Percentiles rank a stretch among this genome's conserved stretches.
Evolutionary conservation across 2,888 invertebrate genomes (phyloP).

Genomic region (Eupithecia dodoneata): DNA sequence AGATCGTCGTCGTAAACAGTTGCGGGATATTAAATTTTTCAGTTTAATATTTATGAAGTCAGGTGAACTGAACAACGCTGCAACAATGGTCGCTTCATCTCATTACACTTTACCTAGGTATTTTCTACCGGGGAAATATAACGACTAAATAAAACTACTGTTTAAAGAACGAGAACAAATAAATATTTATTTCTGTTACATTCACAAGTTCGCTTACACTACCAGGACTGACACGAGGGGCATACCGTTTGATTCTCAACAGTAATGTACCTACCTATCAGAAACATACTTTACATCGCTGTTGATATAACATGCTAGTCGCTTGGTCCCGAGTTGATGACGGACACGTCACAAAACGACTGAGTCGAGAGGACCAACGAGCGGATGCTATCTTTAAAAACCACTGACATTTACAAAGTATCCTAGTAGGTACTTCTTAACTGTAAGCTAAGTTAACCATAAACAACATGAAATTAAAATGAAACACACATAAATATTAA

Average conservation of each 20-base stretch:
- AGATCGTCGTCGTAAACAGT: too few relatives aligned
- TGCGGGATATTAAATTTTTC: too few relatives aligned
- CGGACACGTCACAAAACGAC: neutral
- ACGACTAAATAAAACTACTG: slow-evolving; percentile 57
- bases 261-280: slow-evolving; percentile 10
- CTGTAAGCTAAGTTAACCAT: neutral
- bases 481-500: neutral
- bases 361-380: slow-evolving; percentile 48
- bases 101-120: neutral
- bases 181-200: slow-evolving; percentile 72
- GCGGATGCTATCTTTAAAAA: slow-evolving; percentile 10
- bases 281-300: slow-evolving; percentile 18
- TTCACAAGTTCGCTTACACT: slow-evolving; percentile 67
- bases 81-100: too few relatives aligned
- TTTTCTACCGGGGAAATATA: neutral
- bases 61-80: too few relatives aligned
- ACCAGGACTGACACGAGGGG: slow-evolving; percentile 51
- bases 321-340: slow-evolving; percentile 56
- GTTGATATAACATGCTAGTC: slow-evolving; percentile 42
- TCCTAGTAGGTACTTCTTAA: neutral
- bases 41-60: too few relatives aligned
- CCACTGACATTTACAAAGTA: neutral
- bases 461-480: neutral
- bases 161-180: slow-evolving; percentile 79
- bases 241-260: slow-evolving; percentile 38